Evolutionary conservation across 2,113 vertebrate species (phyloP).

Genomic region (Probosciger aterrimus): DNA sequence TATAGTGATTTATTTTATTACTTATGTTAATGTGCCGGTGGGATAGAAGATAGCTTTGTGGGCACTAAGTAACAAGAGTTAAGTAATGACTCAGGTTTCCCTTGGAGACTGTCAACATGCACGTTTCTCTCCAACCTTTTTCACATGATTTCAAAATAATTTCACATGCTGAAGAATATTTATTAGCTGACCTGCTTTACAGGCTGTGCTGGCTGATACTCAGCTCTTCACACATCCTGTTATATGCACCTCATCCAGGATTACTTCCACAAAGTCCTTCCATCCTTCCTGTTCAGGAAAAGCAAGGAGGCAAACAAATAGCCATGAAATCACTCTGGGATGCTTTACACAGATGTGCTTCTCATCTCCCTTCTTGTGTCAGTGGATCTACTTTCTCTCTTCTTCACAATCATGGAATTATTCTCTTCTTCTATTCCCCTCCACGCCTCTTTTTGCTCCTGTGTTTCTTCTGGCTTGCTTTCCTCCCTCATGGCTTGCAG

Average conservation of each 20-base stretch:
- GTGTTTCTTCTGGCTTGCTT: not conserved
- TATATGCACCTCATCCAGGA: not conserved
- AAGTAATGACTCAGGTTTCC: conserved; percentile 8
- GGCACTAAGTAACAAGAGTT: not conserved
- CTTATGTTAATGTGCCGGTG: not conserved
- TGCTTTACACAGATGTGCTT: not conserved
- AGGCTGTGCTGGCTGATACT: not conserved
- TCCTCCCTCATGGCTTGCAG: not conserved
- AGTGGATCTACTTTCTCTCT: not conserved
- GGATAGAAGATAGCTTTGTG: conserved; percentile 17
- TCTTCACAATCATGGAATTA: not conserved
- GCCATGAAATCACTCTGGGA: not conserved
- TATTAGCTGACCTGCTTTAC: not conserved
- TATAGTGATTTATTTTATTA: conserved; percentile 13
- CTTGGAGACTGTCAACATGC: not conserved
- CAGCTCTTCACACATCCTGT: not conserved
- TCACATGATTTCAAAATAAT: conserved; percentile 1
- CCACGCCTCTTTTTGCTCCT: not conserved
- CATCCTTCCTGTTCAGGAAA: not conserved
- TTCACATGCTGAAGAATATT: not conserved
- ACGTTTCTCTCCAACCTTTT: not conserved
- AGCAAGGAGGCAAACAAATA: not conserved
- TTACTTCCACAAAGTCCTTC: not conserved
- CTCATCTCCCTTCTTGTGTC: not conserved
- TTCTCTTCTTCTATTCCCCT: not conserved